Conservation (phyloP, 2,888 invertebrate species). For the Endomychus coccineus region DNA sequence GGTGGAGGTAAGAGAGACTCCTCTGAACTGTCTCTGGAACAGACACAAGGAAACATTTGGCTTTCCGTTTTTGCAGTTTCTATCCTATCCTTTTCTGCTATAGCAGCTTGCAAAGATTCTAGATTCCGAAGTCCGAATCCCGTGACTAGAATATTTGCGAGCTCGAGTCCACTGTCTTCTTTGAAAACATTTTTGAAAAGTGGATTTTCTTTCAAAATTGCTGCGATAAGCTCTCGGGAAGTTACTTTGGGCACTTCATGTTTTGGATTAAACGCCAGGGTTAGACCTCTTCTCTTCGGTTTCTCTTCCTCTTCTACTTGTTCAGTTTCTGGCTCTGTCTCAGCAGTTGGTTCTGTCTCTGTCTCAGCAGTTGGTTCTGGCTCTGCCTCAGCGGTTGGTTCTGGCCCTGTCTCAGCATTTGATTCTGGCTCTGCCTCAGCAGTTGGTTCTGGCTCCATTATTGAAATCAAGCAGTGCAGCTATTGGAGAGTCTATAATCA, state of each 20-base stretch:
- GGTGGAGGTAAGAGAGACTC: slow-evolving; percentile 12
- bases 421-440: no score
- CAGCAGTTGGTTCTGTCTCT: no score
- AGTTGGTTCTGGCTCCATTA: no score
- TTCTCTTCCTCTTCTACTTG: background rate
- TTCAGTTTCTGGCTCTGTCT: slow-evolving; percentile 3
- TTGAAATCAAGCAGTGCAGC: no score
- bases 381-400: no score
- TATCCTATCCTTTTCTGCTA: slow-evolving; percentile 22
- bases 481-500: no score
- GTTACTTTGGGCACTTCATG: slow-evolving; percentile 5
- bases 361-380: no score
- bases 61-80: slow-evolving; percentile 11
- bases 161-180: slow-evolving; percentile 10
- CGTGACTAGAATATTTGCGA: slow-evolving; percentile 26
- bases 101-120: slow-evolving; percentile 29
- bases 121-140: slow-evolving; percentile 35
- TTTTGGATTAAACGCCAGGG: background rate
- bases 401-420: no score
- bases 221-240: slow-evolving; percentile 8
- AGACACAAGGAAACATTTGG: slow-evolving; percentile 15
- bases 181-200: slow-evolving; percentile 11
- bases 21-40: slow-evolving; percentile 15
- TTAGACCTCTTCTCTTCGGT: background rate
- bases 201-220: slow-evolving; percentile 5